A percentile compares a stretch with the other conserved stretches of the same genome.
Conservation (phyloP, 2,888 invertebrate species). For the Pterostichus madidus region DNA sequence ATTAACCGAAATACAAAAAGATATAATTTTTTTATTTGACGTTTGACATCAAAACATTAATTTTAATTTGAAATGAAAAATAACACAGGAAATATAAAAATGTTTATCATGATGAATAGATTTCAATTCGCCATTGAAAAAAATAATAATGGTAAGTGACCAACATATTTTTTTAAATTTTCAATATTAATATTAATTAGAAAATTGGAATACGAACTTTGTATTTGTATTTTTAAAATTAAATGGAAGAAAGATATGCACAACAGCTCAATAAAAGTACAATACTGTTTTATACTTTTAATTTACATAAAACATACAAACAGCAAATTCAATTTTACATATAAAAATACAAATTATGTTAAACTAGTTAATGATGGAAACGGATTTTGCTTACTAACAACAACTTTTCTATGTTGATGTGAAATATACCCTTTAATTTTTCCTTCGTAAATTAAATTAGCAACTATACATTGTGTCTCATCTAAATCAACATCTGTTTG, state of each 20-base stretch:
- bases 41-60: neutral
- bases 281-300: neutral
- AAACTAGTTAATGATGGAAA: constrained; percentile 90
- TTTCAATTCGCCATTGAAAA: too few relatives aligned
- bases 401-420: constrained; percentile 97
- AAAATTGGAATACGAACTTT: neutral
- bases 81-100: too few relatives aligned
- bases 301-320: neutral
- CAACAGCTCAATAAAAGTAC: neutral
- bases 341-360: constrained; percentile 73
- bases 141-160: too few relatives aligned
- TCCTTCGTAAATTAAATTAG: constrained; percentile 97
- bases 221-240: neutral
- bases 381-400: constrained; percentile 97
- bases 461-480: constrained; percentile 97
- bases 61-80: neutral
- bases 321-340: neutral
- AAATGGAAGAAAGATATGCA: neutral
- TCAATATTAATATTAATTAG: too few relatives aligned
- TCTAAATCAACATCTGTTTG: constrained; percentile 93
- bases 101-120: too few relatives aligned
- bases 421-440: constrained; percentile 99
- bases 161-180: too few relatives aligned
- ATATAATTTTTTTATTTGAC: neutral
- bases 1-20: neutral